phyloP scores from a whole-genome alignment of 2,797 vertebrate species.

The Rhyacichthys aspro region DNA sequence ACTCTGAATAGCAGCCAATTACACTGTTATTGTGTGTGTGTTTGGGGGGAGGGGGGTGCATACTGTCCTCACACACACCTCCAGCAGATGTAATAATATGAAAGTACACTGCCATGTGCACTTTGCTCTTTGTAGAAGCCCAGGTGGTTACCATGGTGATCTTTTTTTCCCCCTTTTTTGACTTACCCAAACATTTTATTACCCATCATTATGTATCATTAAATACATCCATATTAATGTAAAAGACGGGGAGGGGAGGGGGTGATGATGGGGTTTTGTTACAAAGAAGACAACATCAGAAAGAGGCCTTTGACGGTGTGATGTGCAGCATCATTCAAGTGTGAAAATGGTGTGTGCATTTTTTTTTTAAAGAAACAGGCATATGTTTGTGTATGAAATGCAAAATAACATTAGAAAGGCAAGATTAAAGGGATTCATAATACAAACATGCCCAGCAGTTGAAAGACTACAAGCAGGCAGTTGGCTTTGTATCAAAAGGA shows the following conservation, averaged over 20 bases:
- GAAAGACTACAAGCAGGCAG: conserved; percentile 33
- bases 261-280: conserved; percentile 67
- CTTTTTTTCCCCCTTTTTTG: conserved; percentile 80
- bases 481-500: conserved; percentile 40
- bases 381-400: conserved; percentile 61
- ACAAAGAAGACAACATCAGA: conserved; percentile 71
- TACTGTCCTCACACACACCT: conserved; percentile 77
- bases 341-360: conserved; percentile 49
- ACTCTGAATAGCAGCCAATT: conserved; percentile 97
- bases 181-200: conserved; percentile 92
- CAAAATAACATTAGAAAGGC: conserved; percentile 49
- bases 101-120: conserved; percentile 63
- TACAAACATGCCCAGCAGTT: conserved; percentile 30
- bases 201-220: conserved; percentile 99
- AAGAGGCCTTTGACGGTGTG: conserved; percentile 63
- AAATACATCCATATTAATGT: conserved; percentile 97
- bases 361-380: conserved; percentile 60
- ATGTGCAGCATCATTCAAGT: conserved; percentile 64
- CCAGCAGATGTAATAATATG: conserved; percentile 94
- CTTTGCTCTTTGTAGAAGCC: conserved; percentile 69
- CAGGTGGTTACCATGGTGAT: conserved; percentile 93
- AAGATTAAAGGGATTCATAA: conserved; percentile 62
- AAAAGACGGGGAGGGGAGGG: conserved; percentile 74
- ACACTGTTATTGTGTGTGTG: conserved; percentile 70
- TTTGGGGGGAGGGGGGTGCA: too few relatives aligned